phyloP scores from a whole-genome alignment of 2,113 vertebrate species.

The Okapia johnstoni region DNA sequence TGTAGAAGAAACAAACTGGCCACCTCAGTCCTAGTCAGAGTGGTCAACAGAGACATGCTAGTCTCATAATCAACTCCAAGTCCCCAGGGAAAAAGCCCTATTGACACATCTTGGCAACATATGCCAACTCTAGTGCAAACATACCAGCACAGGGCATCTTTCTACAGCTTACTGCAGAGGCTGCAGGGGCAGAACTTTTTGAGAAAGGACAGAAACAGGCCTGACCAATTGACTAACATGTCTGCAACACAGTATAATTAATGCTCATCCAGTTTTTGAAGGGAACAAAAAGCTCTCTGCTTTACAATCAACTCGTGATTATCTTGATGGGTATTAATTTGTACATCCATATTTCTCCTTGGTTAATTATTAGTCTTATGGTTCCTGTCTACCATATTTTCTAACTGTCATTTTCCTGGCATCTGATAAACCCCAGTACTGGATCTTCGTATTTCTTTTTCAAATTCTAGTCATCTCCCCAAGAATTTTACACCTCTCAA shows the following conservation, averaged over 20 bases:
- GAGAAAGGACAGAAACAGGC: neutral
- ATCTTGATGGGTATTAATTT: conserved; percentile 64
- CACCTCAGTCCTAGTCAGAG: neutral
- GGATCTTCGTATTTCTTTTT: neutral
- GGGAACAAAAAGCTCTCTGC: neutral
- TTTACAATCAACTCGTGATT: neutral
- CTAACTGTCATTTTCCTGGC: neutral
- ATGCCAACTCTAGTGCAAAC: neutral
- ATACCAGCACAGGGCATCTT: neutral
- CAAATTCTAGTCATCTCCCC: neutral
- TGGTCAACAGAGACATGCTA: neutral
- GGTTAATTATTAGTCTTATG: conserved; percentile 53
- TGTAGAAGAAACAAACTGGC: neutral
- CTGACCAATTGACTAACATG: neutral
- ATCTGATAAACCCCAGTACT: neutral
- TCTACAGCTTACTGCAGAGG: neutral
- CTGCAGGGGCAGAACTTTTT: neutral
- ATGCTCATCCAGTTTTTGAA: neutral
- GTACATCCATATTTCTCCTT: conserved; percentile 60
- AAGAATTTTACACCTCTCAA: neutral
- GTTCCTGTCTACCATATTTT: neutral
- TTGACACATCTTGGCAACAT: neutral
- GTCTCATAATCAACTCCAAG: neutral
- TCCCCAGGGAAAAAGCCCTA: neutral
- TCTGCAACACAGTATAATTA: neutral